Evolutionary conservation across 2,113 vertebrate species (phyloP).

Genomic region (Haliaeetus leucogaster): DNA sequence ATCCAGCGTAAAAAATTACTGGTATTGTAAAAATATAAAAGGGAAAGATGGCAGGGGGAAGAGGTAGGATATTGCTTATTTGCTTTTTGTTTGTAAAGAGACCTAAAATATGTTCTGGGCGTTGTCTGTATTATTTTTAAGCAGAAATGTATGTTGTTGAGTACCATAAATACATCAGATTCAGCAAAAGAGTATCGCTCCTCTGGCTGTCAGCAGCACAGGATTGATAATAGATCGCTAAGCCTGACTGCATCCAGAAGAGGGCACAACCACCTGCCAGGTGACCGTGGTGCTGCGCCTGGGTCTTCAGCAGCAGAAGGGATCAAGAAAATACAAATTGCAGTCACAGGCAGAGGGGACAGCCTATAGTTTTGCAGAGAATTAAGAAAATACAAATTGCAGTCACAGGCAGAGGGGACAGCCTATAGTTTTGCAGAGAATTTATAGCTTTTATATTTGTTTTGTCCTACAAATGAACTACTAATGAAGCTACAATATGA

Average conservation of each 20-base stretch:
- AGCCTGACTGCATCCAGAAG: neutral
- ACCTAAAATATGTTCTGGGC: fast-evolving
- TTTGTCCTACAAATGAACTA: neutral
- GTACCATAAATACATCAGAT: neutral
- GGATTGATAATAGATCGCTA: too few relatives aligned
- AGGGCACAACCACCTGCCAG: neutral
- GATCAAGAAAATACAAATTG: too few relatives aligned
- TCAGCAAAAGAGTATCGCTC: neutral
- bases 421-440: neutral
- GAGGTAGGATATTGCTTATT: neutral
- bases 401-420: fast-evolving
- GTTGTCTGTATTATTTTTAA: neutral
- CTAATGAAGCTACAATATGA: neutral
- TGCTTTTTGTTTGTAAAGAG: neutral
- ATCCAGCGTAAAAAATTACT: neutral
- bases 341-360: fast-evolving
- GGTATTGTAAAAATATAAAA: neutral
- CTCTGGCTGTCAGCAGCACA: too few relatives aligned
- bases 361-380: neutral
- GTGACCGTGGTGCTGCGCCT: neutral
- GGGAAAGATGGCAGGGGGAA: neutral
- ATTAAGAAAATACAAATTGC: fast-evolving
- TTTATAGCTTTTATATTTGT: fast-evolving
- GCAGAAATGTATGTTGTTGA: neutral
- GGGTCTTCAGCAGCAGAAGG: neutral